phyloP scores from a whole-genome alignment of 2,113 vertebrate genomes.

The Mellivora capensis region DNA sequence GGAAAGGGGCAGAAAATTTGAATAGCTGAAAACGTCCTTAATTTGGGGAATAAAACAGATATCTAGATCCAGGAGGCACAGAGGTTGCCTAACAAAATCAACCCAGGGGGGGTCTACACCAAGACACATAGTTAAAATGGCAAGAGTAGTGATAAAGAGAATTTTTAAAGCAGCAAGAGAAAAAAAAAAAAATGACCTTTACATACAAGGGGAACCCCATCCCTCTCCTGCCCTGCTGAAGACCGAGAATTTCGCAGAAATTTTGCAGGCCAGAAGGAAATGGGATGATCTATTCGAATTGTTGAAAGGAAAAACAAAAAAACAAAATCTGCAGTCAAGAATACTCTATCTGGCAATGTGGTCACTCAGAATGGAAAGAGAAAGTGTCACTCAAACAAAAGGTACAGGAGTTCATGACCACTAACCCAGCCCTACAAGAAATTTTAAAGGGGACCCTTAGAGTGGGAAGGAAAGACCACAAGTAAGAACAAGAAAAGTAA shows the following conservation, averaged over 20 bases:
- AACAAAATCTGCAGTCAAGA: background rate
- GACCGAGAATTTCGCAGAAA: background rate
- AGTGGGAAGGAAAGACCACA: background rate
- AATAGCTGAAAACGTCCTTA: background rate
- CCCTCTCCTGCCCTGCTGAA: background rate
- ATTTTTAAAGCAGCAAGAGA: background rate
- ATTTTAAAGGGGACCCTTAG: background rate
- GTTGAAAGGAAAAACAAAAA: background rate
- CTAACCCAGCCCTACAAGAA: background rate
- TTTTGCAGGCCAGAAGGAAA: background rate
- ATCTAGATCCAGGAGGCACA: background rate
- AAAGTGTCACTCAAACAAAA: background rate
- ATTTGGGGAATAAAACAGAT: background rate
- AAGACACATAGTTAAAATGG: background rate
- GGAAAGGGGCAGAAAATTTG: background rate
- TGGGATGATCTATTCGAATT: background rate
- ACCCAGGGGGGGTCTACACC: background rate
- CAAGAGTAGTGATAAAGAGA: background rate
- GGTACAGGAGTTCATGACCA: background rate
- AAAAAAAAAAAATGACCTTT: background rate
- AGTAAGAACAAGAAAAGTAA: background rate
- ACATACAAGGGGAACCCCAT: background rate
- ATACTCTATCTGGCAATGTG: background rate
- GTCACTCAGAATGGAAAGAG: background rate
- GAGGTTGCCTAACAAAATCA: background rate